Percentiles rank a stretch among this genome's conserved stretches.
Evolutionary conservation across 2,888 invertebrate species (phyloP).

Genomic region (Adela reaumurella): DNA sequence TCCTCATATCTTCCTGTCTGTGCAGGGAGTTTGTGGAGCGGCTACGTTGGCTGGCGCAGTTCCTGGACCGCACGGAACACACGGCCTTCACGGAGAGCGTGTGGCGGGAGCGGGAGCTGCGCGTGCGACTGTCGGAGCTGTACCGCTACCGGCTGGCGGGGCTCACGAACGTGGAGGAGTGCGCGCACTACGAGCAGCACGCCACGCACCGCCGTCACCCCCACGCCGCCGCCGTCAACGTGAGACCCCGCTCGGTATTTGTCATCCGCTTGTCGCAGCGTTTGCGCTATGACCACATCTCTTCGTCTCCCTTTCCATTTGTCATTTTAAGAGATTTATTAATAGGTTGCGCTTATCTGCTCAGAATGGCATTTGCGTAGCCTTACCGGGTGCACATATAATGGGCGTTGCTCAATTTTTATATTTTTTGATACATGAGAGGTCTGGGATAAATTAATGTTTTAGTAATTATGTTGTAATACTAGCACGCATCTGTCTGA

Average conservation of each 20-base stretch:
- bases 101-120: conserved; percentile 80
- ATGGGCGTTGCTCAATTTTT: no score
- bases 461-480: no score
- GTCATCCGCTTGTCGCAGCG: conserved; percentile 13
- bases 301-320: no score
- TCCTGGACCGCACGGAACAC: conserved; percentile 82
- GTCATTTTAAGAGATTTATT: no score
- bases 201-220: conserved; percentile 59
- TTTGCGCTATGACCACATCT: neutral
- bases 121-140: conserved; percentile 77
- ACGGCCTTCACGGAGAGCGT: conserved; percentile 73
- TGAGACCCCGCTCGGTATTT: conserved; percentile 47
- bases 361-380: no score
- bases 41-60: conserved; percentile 82
- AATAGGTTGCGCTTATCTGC: no score
- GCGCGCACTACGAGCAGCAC: conserved; percentile 83
- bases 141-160: conserved; percentile 84
- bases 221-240: conserved; percentile 53
- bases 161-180: conserved; percentile 77
- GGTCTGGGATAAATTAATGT: no score
- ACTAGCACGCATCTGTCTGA: no score
- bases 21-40: conserved; percentile 76
- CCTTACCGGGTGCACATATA: no score
- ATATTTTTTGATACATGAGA: no score
- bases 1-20: conserved; percentile 4